phyloP scores from a whole-genome alignment of 2,113 vertebrate genomes.

The Lipophrys pholis region DNA sequence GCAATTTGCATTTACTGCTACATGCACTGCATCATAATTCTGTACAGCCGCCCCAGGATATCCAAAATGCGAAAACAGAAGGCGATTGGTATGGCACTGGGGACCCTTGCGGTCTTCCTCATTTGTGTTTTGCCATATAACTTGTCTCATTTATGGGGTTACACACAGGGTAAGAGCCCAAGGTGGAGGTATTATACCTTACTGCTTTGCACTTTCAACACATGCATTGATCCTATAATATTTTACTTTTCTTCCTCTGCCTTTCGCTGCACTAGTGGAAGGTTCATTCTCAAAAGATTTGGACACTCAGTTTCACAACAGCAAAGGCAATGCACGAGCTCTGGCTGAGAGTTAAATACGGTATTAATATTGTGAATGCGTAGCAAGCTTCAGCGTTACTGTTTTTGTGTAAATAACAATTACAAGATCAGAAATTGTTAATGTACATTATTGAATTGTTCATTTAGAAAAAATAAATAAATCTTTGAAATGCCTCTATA shows the following conservation, averaged over 20 bases:
- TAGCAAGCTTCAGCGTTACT: background rate
- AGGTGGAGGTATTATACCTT: slow-evolving; percentile 80
- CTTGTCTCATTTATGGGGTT: slow-evolving; percentile 84
- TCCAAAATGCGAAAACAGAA: slow-evolving; percentile 66
- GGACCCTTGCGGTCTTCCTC: slow-evolving; percentile 84
- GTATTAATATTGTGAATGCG: background rate
- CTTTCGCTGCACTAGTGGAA: slow-evolving; percentile 54
- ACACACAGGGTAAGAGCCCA: slow-evolving; percentile 55
- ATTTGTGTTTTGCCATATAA: slow-evolving; percentile 86
- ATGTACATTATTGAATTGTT: slow-evolving; percentile 1
- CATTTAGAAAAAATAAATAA: background rate
- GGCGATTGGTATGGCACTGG: slow-evolving; percentile 80
- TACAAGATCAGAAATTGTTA: background rate
- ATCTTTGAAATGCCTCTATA: background rate
- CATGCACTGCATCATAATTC: slow-evolving; percentile 68
- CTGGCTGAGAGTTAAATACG: background rate
- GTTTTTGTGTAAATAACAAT: background rate
- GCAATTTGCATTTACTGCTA: slow-evolving; percentile 78
- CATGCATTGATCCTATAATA: slow-evolving; percentile 85
- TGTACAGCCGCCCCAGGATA: slow-evolving; percentile 68
- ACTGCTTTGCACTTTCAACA: slow-evolving; percentile 83
- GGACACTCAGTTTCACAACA: accelerated
- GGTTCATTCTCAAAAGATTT: slow-evolving; percentile 48
- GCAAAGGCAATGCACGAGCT: background rate
- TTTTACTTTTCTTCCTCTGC: slow-evolving; percentile 77